phyloP scores from a whole-genome alignment of 2,113 vertebrate genomes.

The Scomber scombrus region DNA sequence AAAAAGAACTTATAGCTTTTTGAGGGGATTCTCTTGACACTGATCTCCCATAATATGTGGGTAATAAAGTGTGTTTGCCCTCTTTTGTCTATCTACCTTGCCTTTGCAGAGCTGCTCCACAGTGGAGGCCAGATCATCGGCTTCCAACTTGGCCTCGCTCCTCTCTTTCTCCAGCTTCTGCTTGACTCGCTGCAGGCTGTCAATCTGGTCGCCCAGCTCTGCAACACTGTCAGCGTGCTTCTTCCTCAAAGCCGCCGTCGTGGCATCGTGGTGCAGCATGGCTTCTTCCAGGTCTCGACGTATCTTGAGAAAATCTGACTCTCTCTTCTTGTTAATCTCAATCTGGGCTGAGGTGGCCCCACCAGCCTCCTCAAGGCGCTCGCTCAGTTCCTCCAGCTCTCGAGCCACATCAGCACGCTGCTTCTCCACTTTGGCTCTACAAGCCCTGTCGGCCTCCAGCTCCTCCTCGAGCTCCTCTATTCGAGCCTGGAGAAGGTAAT shows the following conservation, averaged over 20 bases:
- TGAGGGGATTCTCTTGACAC: background rate
- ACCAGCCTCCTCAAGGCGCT: conserved; percentile 92
- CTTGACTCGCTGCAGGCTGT: conserved; percentile 91
- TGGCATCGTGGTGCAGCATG: conserved; percentile 90
- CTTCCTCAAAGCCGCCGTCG: conserved; percentile 86
- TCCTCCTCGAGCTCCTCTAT: conserved; percentile 94
- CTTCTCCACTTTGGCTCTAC: conserved; percentile 92
- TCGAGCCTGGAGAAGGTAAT: conserved; percentile 83
- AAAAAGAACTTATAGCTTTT: background rate
- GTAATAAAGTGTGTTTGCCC: background rate
- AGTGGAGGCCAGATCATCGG: conserved; percentile 89
- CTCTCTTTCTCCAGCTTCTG: conserved; percentile 96
- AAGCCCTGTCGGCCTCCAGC: conserved; percentile 90
- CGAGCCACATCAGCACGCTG: conserved; percentile 89
- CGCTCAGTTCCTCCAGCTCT: conserved; percentile 94
- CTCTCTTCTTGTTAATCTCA: conserved; percentile 92
- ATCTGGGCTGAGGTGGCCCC: conserved; percentile 88
- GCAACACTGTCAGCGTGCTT: conserved; percentile 90
- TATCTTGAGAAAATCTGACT: conserved; percentile 89
- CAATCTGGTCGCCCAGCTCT: conserved; percentile 92
- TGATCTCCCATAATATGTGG: background rate
- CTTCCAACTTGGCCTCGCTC: conserved; percentile 93
- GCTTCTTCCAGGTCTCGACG: conserved; percentile 93
- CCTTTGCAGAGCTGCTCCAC: conserved; percentile 90
- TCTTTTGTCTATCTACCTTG: conserved; percentile 85